Base-by-base conservation (phyloP, 2,113 vertebrate species). In the Calyptomena viridis region DNA sequence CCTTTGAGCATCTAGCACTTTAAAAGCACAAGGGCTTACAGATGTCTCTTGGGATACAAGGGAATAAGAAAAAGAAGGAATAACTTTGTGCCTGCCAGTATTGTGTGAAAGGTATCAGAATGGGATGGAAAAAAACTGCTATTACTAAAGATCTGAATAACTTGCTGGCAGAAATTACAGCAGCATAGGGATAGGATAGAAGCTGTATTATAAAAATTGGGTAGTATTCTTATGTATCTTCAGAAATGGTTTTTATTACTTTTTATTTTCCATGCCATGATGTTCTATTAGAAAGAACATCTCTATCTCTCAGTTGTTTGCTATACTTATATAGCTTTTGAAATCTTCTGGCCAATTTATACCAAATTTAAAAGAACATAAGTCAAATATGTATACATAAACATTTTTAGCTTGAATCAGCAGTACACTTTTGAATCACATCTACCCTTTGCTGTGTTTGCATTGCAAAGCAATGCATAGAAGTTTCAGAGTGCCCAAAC, bases 41-140 rank as follows among this genome's bases (percentile, higher is more conserved):
- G 91, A 96, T 95, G 91, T 79, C 81, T 96, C 80, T 88, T 89
- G 93, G 91, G 69, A 52, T 92, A 73, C 76, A 84, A 68, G 56
- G 68, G 81, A 89, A 95, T 59, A 93, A 79, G 63, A 1, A 90
- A 90, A 93, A 90, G 72, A 96, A 95, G 88, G 83, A 93, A 95
- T 88, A 84, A 92, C 86, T 88, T 86, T 72, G 37, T 84, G 73
- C 16, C 76, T 96, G 92, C 96, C 92, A 94, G 86, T 96, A 96
- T 95, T 94, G 95, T 96, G 79, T 95, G 64, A 96, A 94, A 97
- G 94, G 90, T 97, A 93, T 94, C 88, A 64, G 64, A 96, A 93
- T 46, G 66, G 90, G 52, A 92, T 87, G 90, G 84, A 80, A 84
- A 80, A 91, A 89, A 81, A 1, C 20, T 49, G 44, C 68, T 89